Evolutionary conservation across 2,797 vertebrate genomes (phyloP).

Genomic region (Rhabdomys pumilio): DNA sequence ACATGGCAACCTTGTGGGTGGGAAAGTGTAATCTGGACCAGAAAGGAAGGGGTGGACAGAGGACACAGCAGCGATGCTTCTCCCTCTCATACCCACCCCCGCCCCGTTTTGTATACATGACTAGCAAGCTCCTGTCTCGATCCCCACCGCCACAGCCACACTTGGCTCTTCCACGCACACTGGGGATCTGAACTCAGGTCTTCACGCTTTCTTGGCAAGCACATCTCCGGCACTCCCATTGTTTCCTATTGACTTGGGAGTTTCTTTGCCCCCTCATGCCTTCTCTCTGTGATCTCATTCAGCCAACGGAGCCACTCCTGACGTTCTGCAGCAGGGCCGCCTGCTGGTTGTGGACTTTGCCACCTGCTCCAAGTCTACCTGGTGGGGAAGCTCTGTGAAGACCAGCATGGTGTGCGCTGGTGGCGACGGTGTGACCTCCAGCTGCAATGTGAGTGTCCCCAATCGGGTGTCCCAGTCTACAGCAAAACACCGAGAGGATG

Average conservation of each 20-base stretch:
- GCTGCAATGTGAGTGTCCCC: constrained; percentile 86
- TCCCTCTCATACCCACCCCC: no score
- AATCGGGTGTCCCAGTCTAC: neutral
- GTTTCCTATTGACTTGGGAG: neutral
- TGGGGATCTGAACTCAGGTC: neutral
- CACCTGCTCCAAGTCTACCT: constrained; percentile 83
- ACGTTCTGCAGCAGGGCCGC: constrained; percentile 87
- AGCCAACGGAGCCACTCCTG: constrained; percentile 84
- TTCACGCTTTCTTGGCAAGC: neutral
- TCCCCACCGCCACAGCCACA: neutral
- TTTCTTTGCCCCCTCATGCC: neutral
- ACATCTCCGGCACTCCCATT: no score
- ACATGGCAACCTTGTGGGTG: neutral
- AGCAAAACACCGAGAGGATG: neutral
- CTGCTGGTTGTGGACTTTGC: constrained; percentile 87
- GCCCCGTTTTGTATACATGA: neutral
- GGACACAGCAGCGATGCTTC: neutral
- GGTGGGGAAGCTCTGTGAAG: constrained; percentile 87
- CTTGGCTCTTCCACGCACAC: neutral
- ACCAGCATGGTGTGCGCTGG: constrained; percentile 87
- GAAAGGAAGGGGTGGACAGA: neutral
- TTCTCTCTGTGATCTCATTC: constrained; percentile 56
- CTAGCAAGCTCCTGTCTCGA: neutral
- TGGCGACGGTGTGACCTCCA: constrained; percentile 87
- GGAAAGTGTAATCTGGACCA: neutral